Evolutionary conservation across 2,113 vertebrate genomes (phyloP).

Genomic region (Brienomyrus longianalis): DNA sequence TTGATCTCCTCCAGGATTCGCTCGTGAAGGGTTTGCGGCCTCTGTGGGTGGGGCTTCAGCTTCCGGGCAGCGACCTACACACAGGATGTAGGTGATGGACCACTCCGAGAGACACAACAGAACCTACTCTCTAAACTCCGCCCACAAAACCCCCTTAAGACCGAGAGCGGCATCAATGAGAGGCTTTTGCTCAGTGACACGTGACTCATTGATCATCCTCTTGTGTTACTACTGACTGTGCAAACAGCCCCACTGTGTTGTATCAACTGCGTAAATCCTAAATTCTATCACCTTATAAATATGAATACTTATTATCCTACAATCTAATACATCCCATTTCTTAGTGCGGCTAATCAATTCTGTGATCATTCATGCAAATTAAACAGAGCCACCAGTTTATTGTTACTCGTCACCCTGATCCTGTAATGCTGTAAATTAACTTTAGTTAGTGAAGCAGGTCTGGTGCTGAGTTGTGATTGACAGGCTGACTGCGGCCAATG

Average conservation of each 20-base stretch:
- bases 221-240: background rate
- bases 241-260: background rate
- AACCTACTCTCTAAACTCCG: background rate
- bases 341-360: background rate
- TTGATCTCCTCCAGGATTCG: slow-evolving; percentile 93
- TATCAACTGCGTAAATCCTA: background rate
- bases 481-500: background rate
- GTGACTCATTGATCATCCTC: background rate
- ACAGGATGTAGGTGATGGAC: background rate
- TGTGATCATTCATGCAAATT: background rate
- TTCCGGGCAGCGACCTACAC: slow-evolving; percentile 83
- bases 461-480: background rate
- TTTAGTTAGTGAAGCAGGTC: background rate
- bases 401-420: background rate
- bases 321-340: background rate
- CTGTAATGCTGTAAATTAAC: background rate
- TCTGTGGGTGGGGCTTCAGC: slow-evolving; percentile 82
- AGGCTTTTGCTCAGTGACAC: background rate
- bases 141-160: background rate
- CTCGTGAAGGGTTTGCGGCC: slow-evolving; percentile 89
- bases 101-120: background rate
- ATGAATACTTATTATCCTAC: background rate
- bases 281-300: background rate
- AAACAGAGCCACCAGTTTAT: background rate
- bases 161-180: background rate